Evolutionary conservation across 2,113 vertebrate genomes (phyloP).

Genomic region (Bothrops jararaca): DNA sequence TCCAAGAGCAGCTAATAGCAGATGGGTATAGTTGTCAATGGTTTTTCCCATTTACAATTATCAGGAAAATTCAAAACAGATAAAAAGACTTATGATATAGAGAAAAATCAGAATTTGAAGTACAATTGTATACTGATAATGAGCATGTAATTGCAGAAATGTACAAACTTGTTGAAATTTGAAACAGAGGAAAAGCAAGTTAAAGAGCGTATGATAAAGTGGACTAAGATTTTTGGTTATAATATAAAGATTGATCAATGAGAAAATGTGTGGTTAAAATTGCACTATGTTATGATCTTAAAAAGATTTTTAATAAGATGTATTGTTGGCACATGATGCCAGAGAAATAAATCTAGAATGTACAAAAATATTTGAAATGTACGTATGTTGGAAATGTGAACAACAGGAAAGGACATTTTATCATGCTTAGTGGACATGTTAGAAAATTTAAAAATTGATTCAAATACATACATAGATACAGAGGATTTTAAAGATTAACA

Average conservation of each 20-base stretch:
- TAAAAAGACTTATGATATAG: too few species aligned
- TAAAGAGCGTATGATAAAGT: too few species aligned
- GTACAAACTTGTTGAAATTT: too few species aligned
- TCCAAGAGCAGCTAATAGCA: not conserved
- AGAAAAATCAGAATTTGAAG: too few species aligned
- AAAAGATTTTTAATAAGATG: not conserved
- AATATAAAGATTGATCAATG: not conserved
- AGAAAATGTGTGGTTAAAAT: not conserved
- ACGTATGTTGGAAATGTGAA: not conserved
- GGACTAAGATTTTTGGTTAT: too few species aligned
- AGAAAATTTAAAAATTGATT: not conserved
- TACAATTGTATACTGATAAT: too few species aligned
- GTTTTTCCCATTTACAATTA: too few species aligned
- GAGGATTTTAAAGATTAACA: not conserved
- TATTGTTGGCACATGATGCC: not conserved
- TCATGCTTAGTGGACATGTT: not conserved
- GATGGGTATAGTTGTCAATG: too few species aligned
- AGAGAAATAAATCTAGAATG: too few species aligned
- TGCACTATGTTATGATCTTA: not conserved
- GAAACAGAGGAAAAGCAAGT: too few species aligned
- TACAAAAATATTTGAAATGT: not conserved
- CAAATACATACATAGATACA: not conserved
- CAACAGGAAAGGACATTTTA: not conserved
- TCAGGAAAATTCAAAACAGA: too few species aligned
- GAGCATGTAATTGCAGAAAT: too few species aligned